Percentiles rank a stretch among this genome's conserved stretches.
phyloP scores from a whole-genome alignment of 1,140 invertebrate species.

The Hylyphantes graminicola region DNA sequence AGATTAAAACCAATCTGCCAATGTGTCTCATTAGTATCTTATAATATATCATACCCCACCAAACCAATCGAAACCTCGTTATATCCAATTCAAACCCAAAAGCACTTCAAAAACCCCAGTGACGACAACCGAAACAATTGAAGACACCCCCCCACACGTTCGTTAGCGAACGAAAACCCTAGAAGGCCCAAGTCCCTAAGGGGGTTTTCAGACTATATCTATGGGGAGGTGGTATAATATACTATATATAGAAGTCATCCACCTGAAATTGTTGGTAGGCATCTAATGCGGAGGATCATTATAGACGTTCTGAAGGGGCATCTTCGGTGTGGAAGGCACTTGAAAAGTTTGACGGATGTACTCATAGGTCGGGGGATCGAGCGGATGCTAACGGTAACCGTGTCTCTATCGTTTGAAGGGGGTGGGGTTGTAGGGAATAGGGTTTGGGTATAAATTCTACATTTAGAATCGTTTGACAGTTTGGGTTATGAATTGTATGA shows the following conservation, averaged over 20 bases:
- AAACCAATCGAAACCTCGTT: conserved; percentile 28
- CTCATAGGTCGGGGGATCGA: conserved; percentile 10
- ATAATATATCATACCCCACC: neutral
- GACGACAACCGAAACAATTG: conserved; percentile 31
- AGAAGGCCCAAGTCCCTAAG: conserved; percentile 5
- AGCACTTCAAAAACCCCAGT: conserved; percentile 38
- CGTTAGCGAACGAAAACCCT: conserved; percentile 49
- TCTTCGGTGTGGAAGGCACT: conserved; percentile 5
- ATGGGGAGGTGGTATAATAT: neutral
- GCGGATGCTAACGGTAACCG: conserved; percentile 10
- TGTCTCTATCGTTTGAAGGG: conserved; percentile 23
- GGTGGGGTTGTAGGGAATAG: conserved; percentile 16
- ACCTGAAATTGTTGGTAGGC: neutral
- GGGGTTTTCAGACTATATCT: conserved; percentile 4
- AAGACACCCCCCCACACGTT: conserved; percentile 16
- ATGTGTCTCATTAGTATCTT: conserved; percentile 24
- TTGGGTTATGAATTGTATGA: too few species aligned
- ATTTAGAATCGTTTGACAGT: too few species aligned
- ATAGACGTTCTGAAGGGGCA: conserved; percentile 20
- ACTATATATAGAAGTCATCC: neutral
- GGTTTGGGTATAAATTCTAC: conserved; percentile 27
- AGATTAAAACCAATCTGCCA: conserved; percentile 29
- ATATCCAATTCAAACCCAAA: conserved; percentile 45
- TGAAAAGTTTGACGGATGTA: conserved; percentile 30
- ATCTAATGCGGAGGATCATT: conserved; percentile 29